Base-by-base conservation (phyloP, 2,888 invertebrate genomes). In the Teleiodes luculella region DNA sequence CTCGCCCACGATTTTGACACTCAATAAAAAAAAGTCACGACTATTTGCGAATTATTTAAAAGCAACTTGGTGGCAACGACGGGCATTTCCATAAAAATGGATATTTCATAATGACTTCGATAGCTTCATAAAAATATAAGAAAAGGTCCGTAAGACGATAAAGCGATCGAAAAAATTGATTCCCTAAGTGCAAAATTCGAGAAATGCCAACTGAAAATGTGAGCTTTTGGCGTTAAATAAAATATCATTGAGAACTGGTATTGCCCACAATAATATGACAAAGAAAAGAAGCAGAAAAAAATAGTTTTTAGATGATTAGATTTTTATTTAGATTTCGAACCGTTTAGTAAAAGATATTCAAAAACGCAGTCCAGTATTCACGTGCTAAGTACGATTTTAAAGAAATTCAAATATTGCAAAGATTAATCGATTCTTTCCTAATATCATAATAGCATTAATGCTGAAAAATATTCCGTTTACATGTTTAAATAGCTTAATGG, bases 81-180 rank as follows among this genome's bases (percentile, higher is more conserved):
- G 16, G 16, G 28, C 8, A 45, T 45, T 45, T 45, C 13, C 28
- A 30, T 45, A 47, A 47, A 46, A 47, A 47, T 16, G 2, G 18
- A 0, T 31, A 33, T 28, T 47, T 28, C 24, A 16, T 47, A 30
- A 30, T 6, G 30, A 20, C 24, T 47, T 16, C 46, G 13, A 47
- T 47, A 14, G 28, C 46, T 47, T 33, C 16, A 47, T 47, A 47
- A 30, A 31, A 13, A 14, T 33, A 47, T 33, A 47, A 47, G 18
- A 47, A 28, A 45, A n/a, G 13, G 24, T 45, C 2, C 28, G 2
- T n/a, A 13, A 28, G 24, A 45, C 24, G 28, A 18, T 41, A 41
- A 41, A 41, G 39, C 3, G 4, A 3, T 41, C 18, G 28, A 28
- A 30, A 28, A 45, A 30, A 14, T n/a, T 30, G 45, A 13, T 13